Evolutionary conservation across 2,797 vertebrate genomes (phyloP).

Genomic region (Allobates femoralis): DNA sequence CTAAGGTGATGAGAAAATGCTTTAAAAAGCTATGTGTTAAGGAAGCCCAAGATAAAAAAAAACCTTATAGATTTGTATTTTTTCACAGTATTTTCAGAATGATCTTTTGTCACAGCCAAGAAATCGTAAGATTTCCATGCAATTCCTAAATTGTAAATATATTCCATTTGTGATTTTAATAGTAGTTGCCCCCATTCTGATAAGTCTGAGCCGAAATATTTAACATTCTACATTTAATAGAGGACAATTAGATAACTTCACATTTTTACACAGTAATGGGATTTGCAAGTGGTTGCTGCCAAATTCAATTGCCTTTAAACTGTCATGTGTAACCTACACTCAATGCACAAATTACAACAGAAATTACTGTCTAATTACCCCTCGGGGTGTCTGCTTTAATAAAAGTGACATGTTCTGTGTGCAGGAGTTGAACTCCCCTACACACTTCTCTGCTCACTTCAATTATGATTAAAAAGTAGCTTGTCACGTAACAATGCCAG

Average conservation of each 20-base stretch:
- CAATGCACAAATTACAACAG: constrained; percentile 69
- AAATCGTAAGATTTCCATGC: not conserved
- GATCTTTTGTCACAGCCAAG: too few species aligned
- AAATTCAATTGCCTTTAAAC: constrained; percentile 66
- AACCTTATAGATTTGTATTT: too few species aligned
- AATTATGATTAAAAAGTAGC: constrained; percentile 67
- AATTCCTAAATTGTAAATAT: not conserved
- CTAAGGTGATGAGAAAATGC: too few species aligned
- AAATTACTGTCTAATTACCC: constrained; percentile 62
- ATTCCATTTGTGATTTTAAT: not conserved
- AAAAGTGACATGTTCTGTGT: constrained; percentile 57
- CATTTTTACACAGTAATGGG: constrained; percentile 64
- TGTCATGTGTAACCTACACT: constrained; percentile 62
- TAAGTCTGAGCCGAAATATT: not conserved
- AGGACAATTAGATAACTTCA: constrained; percentile 39
- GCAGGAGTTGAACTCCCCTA: constrained; percentile 51
- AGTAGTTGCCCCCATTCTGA: not conserved
- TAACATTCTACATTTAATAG: not conserved
- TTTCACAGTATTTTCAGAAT: too few species aligned
- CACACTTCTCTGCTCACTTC: constrained; percentile 63
- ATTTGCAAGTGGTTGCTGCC: constrained; percentile 70
- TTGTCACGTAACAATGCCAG: constrained; percentile 66
- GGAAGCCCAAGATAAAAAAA: too few species aligned
- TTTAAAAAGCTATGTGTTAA: too few species aligned
- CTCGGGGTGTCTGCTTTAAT: constrained; percentile 58